phyloP scores from a whole-genome alignment of 2,888 invertebrate species.

The Pollenia labialis region DNA sequence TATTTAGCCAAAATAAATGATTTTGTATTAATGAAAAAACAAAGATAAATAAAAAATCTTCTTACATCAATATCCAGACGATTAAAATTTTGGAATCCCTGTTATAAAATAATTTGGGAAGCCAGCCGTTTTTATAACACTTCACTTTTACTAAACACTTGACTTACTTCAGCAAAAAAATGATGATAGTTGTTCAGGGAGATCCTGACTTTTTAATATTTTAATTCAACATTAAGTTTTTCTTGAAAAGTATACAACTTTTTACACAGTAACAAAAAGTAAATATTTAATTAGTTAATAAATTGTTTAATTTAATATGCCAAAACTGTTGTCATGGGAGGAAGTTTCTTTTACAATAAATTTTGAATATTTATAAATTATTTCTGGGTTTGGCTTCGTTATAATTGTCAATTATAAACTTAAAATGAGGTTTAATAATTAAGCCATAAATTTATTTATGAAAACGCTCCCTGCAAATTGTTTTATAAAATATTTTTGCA shows the following conservation, averaged over 20 bases:
- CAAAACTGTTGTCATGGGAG: slow-evolving; percentile 5
- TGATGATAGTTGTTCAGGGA: background rate
- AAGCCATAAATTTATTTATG: slow-evolving; percentile 12
- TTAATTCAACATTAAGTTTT: slow-evolving; percentile 6
- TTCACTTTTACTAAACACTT: too few species aligned
- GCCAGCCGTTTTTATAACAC: too few species aligned
- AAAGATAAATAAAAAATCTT: too few species aligned
- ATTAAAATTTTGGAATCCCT: too few species aligned
- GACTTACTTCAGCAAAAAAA: too few species aligned
- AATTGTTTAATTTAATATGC: background rate
- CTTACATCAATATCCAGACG: too few species aligned
- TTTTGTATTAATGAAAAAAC: too few species aligned
- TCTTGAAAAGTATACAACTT: slow-evolving; percentile 5
- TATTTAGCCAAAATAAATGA: too few species aligned
- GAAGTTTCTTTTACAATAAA: background rate
- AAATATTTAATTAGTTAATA: slow-evolving; percentile 3
- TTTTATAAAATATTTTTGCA: slow-evolving; percentile 20
- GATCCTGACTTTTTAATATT: background rate
- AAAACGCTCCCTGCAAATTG: slow-evolving; percentile 12
- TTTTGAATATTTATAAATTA: background rate
- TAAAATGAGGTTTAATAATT: background rate
- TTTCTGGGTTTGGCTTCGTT: slow-evolving; percentile 14
- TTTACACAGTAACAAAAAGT: background rate
- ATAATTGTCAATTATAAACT: background rate
- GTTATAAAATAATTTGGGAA: too few species aligned